Conservation (phyloP, 2,888 invertebrate species). For the Agrilus cyanescens region DNA sequence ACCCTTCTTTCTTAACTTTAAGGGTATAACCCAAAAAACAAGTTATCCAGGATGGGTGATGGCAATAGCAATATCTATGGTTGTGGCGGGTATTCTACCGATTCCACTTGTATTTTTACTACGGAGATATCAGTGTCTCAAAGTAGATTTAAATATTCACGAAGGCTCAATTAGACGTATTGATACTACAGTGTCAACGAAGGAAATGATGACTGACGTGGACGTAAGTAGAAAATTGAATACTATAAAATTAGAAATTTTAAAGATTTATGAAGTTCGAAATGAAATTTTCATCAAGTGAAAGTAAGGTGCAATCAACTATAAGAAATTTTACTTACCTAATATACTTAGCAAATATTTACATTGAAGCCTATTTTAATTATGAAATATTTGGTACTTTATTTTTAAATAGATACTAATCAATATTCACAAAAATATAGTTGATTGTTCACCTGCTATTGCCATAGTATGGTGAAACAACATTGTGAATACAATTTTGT, state of each 20-base stretch:
- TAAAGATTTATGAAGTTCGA: too few relatives aligned
- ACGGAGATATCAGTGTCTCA: slow-evolving; percentile 77
- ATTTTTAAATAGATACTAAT: too few relatives aligned
- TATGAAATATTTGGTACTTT: too few relatives aligned
- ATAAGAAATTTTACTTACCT: too few relatives aligned
- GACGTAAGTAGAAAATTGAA: slow-evolving; percentile 54
- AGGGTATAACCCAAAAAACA: slow-evolving; percentile 60
- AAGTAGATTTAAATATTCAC: slow-evolving; percentile 81
- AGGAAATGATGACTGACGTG: slow-evolving; percentile 90
- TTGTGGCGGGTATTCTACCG: slow-evolving; percentile 69
- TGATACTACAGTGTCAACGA: slow-evolving; percentile 86
- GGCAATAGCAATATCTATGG: slow-evolving; percentile 61
- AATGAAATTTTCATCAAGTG: too few relatives aligned
- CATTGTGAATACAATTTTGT: too few relatives aligned
- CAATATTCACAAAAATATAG: too few relatives aligned
- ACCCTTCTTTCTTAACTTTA: slow-evolving; percentile 19
- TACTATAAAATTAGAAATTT: slow-evolving; percentile 21
- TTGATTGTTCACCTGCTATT: too few relatives aligned
- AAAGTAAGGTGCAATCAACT: too few relatives aligned
- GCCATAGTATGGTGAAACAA: too few relatives aligned
- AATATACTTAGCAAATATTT: too few relatives aligned
- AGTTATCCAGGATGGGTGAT: slow-evolving; percentile 76
- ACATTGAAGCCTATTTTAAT: too few relatives aligned
- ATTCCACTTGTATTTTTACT: slow-evolving; percentile 78
- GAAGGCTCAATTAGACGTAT: slow-evolving; percentile 85